phyloP scores from a whole-genome alignment of 2,888 invertebrate genomes.

The Bellardia bayeri region DNA sequence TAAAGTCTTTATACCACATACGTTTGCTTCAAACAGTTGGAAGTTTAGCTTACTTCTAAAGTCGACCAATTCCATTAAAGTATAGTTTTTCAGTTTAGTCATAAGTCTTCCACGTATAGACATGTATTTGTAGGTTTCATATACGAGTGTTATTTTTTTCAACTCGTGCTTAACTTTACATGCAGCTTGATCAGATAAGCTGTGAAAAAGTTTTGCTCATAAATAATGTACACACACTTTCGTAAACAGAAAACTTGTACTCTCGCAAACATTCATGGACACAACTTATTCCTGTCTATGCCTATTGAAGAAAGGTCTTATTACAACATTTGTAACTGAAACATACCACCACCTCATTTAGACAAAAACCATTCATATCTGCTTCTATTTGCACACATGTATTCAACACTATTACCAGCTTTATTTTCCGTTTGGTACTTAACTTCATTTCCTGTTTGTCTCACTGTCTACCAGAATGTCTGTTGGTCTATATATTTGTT shows the following conservation, averaged over 20 bases:
- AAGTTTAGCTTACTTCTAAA: no score
- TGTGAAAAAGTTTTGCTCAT: conserved; percentile 79
- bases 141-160: conserved; percentile 6
- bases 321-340: conserved; percentile 48
- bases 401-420: conserved; percentile 67
- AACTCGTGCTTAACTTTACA: conserved; percentile 68
- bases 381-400: conserved; percentile 6
- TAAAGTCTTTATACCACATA: no score
- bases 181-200: conserved; percentile 77
- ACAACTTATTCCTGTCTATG: conserved; percentile 47
- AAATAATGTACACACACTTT: conserved; percentile 77
- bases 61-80: background rate
- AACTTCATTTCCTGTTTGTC: conserved; percentile 70
- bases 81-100: background rate
- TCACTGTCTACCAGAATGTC: background rate
- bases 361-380: conserved; percentile 2
- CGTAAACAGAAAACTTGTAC: conserved; percentile 6
- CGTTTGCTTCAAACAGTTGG: no score
- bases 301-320: conserved; percentile 33
- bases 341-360: background rate
- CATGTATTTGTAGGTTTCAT: background rate
- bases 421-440: conserved; percentile 72
- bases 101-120: conserved; percentile 11
- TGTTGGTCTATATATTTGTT: conserved; percentile 31
- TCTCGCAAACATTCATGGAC: background rate